Conservation (phyloP, 2,113 vertebrate species). For the Varanus komodoensis region DNA sequence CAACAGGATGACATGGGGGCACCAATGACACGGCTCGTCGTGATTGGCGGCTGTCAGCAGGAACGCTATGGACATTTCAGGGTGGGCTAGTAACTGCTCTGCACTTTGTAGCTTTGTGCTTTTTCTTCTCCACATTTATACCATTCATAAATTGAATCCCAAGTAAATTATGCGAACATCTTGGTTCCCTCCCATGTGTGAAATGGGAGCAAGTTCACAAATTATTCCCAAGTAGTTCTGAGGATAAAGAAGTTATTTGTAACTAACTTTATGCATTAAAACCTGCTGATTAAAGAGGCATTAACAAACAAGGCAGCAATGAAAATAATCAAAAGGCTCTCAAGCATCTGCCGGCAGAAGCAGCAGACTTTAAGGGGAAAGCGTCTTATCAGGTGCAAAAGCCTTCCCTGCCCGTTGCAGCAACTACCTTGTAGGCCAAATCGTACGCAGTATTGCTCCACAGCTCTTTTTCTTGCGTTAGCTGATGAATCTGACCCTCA, state of each 20-base stretch:
- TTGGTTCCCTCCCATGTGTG: too few relatives aligned
- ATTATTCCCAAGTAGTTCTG: neutral
- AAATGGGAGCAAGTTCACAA: neutral
- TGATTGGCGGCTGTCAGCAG: too few relatives aligned
- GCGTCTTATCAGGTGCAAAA: neutral
- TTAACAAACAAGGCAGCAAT: neutral
- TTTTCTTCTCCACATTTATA: neutral
- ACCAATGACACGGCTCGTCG: too few relatives aligned
- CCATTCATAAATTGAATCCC: neutral
- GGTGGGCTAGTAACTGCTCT: neutral
- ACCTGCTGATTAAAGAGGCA: neutral
- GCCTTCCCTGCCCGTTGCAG: neutral
- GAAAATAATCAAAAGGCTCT: neutral
- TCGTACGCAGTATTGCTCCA: slow-evolving; percentile 82
- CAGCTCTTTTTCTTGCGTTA: slow-evolving; percentile 82
- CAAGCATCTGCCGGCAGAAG: neutral
- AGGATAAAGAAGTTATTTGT: neutral
- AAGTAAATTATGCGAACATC: neutral
- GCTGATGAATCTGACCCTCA: slow-evolving; percentile 77
- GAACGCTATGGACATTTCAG: too few relatives aligned
- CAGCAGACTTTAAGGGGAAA: neutral
- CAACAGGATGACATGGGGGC: too few relatives aligned
- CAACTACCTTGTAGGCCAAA: slow-evolving; percentile 83
- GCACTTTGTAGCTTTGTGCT: neutral
- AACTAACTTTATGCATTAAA: neutral